Conservation (phyloP, 1,140 invertebrate species). For the Oryctes rhinoceros region DNA sequence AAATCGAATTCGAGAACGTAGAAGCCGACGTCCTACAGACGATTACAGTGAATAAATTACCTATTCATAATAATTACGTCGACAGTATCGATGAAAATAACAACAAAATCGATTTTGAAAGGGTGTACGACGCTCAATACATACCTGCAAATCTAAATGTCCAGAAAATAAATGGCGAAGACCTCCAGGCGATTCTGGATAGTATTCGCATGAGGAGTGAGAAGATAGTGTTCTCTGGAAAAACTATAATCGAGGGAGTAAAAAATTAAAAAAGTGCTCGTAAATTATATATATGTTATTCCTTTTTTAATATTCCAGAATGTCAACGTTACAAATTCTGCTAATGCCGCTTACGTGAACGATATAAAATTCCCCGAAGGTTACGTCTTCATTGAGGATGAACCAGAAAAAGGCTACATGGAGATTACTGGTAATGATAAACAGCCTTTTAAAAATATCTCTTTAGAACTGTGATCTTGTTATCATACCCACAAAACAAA, state of each 20-base stretch:
- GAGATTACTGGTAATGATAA: conserved; percentile 42
- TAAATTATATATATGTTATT: not conserved
- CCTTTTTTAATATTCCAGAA: conserved; percentile 55
- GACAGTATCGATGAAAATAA: conserved; percentile 17
- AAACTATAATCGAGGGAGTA: conserved; percentile 62
- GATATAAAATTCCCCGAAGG: conserved; percentile 62
- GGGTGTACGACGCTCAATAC: conserved; percentile 44
- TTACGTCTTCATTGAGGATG: conserved; percentile 55
- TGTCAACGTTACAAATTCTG: conserved; percentile 54
- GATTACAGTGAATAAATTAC: conserved; percentile 47
- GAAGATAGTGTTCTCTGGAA: conserved; percentile 54
- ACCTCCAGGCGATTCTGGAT: conserved; percentile 56
- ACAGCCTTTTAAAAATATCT: not conserved
- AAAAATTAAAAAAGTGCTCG: conserved; percentile 48
- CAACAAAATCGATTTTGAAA: conserved; percentile 19
- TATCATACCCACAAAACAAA: too few species aligned
- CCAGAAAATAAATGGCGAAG: conserved; percentile 52
- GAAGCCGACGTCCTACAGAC: conserved; percentile 44
- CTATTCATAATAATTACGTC: conserved; percentile 40
- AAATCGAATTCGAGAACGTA: conserved; percentile 49
- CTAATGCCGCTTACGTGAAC: conserved; percentile 58
- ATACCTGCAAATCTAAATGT: conserved; percentile 54
- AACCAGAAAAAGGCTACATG: conserved; percentile 36
- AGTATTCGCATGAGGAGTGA: conserved; percentile 60
- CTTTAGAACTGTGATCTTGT: too few species aligned